Evolutionary conservation across 2,113 vertebrate species (phyloP).

Genomic region (Lanius ludovicianus): DNA sequence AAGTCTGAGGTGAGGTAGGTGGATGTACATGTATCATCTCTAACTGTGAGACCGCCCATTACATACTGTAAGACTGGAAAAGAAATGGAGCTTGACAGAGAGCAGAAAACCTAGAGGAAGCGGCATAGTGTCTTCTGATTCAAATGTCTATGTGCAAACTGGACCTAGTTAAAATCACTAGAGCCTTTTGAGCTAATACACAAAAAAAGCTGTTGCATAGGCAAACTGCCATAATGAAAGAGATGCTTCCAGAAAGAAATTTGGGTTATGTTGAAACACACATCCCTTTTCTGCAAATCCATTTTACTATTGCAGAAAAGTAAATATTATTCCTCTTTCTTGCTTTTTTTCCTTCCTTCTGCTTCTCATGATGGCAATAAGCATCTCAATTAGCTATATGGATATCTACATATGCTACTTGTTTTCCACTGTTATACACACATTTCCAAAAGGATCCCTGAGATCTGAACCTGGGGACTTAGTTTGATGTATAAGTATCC

Average conservation of each 20-base stretch:
- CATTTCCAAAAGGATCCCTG: neutral
- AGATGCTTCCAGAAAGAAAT: neutral
- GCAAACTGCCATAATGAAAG: neutral
- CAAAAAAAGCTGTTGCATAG: neutral
- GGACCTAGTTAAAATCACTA: neutral
- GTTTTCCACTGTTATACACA: neutral
- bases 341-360: neutral
- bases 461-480: neutral
- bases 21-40: rapidly evolving
- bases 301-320: neutral
- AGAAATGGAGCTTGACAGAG: neutral
- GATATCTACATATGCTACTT: neutral
- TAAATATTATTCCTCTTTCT: neutral
- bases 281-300: neutral
- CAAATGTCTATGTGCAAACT: neutral
- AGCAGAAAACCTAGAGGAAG: neutral
- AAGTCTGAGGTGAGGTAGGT: neutral
- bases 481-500: neutral
- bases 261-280: neutral
- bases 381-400: neutral
- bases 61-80: neutral
- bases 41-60: neutral
- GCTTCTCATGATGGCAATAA: neutral
- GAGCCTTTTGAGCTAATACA: neutral
- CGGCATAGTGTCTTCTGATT: neutral